Evolutionary conservation across 2,113 vertebrate species (phyloP).

Genomic region (Ptilorrhoa leucosticta): DNA sequence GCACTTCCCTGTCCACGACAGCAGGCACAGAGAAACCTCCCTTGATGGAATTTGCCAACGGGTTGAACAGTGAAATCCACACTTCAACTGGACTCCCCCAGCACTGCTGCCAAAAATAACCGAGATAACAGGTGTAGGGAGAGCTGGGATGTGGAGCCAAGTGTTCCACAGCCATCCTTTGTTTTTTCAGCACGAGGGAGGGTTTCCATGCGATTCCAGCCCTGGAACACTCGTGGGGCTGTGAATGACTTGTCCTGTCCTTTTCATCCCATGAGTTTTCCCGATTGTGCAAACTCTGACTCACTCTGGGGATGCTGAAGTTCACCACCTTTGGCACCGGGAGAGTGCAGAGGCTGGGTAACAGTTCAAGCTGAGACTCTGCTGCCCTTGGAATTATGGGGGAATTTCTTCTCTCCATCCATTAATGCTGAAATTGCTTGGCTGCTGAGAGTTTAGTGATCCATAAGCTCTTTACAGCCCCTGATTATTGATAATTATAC

Average conservation of each 20-base stretch:
- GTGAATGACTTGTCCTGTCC: background rate
- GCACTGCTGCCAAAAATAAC: slow-evolving; percentile 51
- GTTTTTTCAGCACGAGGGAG: background rate
- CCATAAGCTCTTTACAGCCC: background rate
- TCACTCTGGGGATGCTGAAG: background rate
- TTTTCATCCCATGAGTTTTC: background rate
- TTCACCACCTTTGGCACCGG: background rate
- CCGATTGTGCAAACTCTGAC: background rate
- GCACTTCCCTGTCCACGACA: background rate
- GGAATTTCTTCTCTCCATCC: background rate
- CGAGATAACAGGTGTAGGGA: slow-evolving; percentile 51
- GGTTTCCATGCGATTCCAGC: background rate
- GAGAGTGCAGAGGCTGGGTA: background rate
- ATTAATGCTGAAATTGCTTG: background rate
- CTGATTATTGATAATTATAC: background rate
- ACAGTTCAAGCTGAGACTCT: background rate
- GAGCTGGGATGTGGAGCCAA: background rate
- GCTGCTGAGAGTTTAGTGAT: background rate
- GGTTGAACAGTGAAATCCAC: slow-evolving; percentile 39
- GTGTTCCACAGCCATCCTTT: slow-evolving; percentile 22
- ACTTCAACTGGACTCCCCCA: background rate
- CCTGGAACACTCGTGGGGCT: background rate
- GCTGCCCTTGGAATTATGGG: background rate
- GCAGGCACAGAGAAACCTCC: background rate
- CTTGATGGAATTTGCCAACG: slow-evolving; percentile 54